These are phyloP conservation scores for Plagodis dolabraria DNA, from an alignment of 2,888 invertebrate genomes.

Conservation along the genomic window DNA sequence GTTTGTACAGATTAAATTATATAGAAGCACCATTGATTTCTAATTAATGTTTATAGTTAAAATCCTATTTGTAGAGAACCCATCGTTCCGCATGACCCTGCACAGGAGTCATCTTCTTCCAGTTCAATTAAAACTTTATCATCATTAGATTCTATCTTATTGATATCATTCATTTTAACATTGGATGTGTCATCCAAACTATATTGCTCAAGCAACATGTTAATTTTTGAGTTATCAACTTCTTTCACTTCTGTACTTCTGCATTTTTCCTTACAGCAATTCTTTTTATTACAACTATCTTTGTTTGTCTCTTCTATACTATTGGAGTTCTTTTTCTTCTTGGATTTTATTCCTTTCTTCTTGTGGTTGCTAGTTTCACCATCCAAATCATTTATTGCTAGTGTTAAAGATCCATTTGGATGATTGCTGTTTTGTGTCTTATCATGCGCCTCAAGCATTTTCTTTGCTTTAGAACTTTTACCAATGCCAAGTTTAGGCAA, in stretches of 20 bases:
- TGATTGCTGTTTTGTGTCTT: slow-evolving; percentile 58
- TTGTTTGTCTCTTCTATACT: slow-evolving; percentile 23
- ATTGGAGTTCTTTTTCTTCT: slow-evolving; percentile 39
- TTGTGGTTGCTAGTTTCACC: slow-evolving; percentile 42
- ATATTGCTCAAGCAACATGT: slow-evolving; percentile 59
- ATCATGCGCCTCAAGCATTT: slow-evolving; percentile 83
- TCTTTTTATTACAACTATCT: slow-evolving; percentile 34
- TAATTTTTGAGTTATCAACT: slow-evolving; percentile 56
- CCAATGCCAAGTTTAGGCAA: slow-evolving; percentile 96
- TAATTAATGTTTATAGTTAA: slow-evolving; percentile 40
- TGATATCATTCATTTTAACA: slow-evolving; percentile 16
- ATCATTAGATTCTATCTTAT: slow-evolving; percentile 27
- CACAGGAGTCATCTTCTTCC: slow-evolving; percentile 61
- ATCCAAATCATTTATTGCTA: slow-evolving; percentile 58
- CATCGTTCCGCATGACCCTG: slow-evolving; percentile 62
- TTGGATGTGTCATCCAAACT: slow-evolving; percentile 47
- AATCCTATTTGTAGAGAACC: slow-evolving; percentile 65
- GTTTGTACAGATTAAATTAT: background rate
- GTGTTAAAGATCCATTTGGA: slow-evolving; percentile 37
- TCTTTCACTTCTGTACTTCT: slow-evolving; percentile 36
- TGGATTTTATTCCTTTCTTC: slow-evolving; percentile 45
- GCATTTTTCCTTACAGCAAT: slow-evolving; percentile 53
- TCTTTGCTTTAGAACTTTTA: slow-evolving; percentile 92
- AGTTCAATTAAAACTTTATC: slow-evolving; percentile 47
- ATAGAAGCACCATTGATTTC: slow-evolving; percentile 6